Base-by-base conservation (phyloP, 2,797 vertebrate genomes). In the Poecile montanus region DNA sequence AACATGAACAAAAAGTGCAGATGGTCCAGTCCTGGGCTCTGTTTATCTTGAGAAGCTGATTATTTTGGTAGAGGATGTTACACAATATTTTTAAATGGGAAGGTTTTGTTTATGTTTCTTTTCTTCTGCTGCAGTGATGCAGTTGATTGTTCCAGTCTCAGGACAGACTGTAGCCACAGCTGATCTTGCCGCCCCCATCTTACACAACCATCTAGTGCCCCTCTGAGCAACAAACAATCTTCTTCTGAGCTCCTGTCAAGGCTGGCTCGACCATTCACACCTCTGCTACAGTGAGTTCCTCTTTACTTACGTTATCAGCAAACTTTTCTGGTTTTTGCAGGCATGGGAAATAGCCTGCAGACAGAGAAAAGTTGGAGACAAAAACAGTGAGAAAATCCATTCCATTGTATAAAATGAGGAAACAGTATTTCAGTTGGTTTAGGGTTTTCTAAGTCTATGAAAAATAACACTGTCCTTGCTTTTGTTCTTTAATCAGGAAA, bases 11-110 rank as follows among this genome's bases (percentile, higher is more conserved):
- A 27, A 25, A 58, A n/a, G 17, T 61, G 38, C 21, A 71, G 40
- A 14, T 1, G 2, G 23, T 23, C 45, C 0, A 0, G 1, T 60
- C 26, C 26, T 54, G 23, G 30, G 2, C 8, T 80, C 48, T 66
- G 48, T 16, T 75, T 27, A 12, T 38, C 42, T 62, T 56, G 48
- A 20, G 51, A 79, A 85, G 13, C 19, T 73, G 45, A 44, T 30
- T 58, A 12, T 60, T 47, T 62, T 4, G 1, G 11, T 20, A 23
- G 42, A 85, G 54, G 14, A 44, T 36, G 16, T 68, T 73, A 71
- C 16, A 38, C 36, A 56, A 2, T 40, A 60, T 85, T 91, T 83
- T 36, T 38, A n/a, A 63, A 34, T 13, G 18, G 21, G 17, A 77
- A 73, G 3, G 5, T 63, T 9, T 73, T 85, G 17, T 29, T 80